Evolutionary conservation across 64 coral and sea anemone genomes (phyloP).

Genomic region (Exaiptasia diaphana): DNA sequence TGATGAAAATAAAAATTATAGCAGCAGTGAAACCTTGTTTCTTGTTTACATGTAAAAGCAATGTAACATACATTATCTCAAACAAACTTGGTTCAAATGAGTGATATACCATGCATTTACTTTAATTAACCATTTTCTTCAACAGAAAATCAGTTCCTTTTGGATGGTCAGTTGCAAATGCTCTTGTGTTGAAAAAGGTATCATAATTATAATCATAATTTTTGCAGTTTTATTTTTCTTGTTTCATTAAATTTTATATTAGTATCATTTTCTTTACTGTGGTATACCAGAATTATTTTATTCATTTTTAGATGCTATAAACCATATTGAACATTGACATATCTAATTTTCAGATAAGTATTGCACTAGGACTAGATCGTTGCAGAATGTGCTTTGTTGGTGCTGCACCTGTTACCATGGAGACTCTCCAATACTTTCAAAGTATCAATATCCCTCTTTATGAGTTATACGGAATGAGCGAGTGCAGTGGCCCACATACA

Average conservation of each 20-base stretch:
- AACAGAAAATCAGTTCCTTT: slow-evolving; percentile 65
- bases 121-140: not conserved
- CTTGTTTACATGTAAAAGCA: no score
- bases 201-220: not conserved
- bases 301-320: not conserved
- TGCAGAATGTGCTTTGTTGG: slow-evolving; percentile 69
- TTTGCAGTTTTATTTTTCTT: not conserved
- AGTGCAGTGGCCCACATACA: slow-evolving; percentile 77
- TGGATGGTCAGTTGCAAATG: slow-evolving; percentile 82
- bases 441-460: slow-evolving; percentile 91
- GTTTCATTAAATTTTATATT: not conserved
- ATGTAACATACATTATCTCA: no score
- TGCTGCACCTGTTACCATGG: slow-evolving; percentile 91
- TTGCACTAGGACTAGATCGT: slow-evolving; percentile 82
- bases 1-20: no score
- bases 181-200: slow-evolving; percentile 88
- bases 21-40: no score
- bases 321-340: no score
- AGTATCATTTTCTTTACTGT: not conserved
- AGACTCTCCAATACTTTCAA: slow-evolving; percentile 88
- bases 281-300: not conserved
- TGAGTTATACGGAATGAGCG: slow-evolving; percentile 97
- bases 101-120: no score
- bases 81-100: no score
- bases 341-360: slow-evolving; percentile 42